Percentiles rank a stretch among this genome's conserved stretches.
Conservation (phyloP, 2,113 vertebrate species). For the Uria aalge region DNA sequence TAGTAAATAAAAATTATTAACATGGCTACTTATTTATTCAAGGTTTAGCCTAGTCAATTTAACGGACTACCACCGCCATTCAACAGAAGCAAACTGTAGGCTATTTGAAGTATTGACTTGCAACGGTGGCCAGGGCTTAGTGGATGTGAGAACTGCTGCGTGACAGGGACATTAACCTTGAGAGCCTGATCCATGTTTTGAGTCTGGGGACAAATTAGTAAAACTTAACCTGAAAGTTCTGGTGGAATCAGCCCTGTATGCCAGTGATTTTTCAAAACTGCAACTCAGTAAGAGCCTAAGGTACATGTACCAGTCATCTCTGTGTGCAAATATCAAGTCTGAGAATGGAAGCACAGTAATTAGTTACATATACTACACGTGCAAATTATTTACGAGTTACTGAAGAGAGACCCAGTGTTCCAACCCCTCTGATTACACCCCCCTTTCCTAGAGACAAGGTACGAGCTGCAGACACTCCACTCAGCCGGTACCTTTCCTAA, state of each 20-base stretch:
- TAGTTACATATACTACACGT: rapidly evolving
- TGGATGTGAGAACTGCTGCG: too few species aligned
- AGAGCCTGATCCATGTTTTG: too few species aligned
- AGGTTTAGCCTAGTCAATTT: not conserved
- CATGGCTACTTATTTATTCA: not conserved
- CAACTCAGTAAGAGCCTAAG: not conserved
- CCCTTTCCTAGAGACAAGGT: not conserved
- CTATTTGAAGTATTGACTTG: too few species aligned
- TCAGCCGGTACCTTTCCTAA: not conserved
- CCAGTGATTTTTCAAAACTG: not conserved
- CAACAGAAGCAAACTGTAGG: not conserved
- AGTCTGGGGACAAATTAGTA: not conserved
- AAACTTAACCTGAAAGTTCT: not conserved
- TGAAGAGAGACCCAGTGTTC: not conserved
- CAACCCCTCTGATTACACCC: not conserved
- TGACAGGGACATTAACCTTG: too few species aligned
- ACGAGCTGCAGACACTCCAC: not conserved
- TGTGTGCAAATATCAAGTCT: not conserved
- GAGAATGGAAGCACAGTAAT: not conserved
- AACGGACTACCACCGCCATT: not conserved
- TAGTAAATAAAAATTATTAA: not conserved
- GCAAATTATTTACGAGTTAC: not conserved
- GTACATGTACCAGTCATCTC: rapidly evolving
- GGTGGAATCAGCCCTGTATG: not conserved
- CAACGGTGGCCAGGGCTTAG: too few species aligned